Percentiles rank a stretch among this genome's conserved stretches.
Evolutionary conservation across 2,797 vertebrate species (phyloP).

Genomic region (Crenuchus spilurus): DNA sequence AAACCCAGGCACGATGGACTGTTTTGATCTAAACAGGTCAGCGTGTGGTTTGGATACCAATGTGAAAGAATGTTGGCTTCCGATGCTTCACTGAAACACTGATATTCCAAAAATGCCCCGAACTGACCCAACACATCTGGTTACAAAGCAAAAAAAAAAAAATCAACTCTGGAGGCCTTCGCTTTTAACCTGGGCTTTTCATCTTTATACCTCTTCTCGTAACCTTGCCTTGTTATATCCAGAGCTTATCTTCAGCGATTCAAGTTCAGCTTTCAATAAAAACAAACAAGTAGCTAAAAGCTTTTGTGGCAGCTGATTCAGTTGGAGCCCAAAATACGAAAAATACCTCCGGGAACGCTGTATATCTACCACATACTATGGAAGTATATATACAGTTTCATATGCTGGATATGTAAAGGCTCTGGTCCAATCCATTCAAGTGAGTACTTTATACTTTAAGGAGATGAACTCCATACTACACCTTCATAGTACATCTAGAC

Average conservation of each 20-base stretch:
- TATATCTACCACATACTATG: neutral
- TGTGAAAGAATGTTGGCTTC: constrained; percentile 52
- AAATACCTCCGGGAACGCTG: too few species aligned
- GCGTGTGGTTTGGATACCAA: constrained; percentile 49
- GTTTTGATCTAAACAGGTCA: constrained; percentile 53
- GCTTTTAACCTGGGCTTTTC: constrained; percentile 25
- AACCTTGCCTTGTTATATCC: constrained; percentile 12
- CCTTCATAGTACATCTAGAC: too few species aligned
- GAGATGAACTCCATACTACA: too few species aligned
- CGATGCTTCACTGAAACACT: constrained; percentile 37
- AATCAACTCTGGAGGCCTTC: constrained; percentile 27
- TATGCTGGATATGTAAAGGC: neutral
- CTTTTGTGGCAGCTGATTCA: neutral
- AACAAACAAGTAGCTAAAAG: neutral
- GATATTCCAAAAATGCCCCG: constrained; percentile 51
- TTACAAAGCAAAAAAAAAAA: constrained; percentile 24
- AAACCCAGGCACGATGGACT: constrained; percentile 40
- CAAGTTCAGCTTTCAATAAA: neutral
- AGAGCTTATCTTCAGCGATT: constrained; percentile 25
- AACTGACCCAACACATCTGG: constrained; percentile 48
- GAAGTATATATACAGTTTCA: too few species aligned
- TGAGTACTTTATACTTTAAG: too few species aligned
- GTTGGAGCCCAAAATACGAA: too few species aligned
- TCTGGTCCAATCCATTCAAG: neutral
- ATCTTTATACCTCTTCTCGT: constrained; percentile 30